Conservation (phyloP, 2,797 vertebrate species). For the Rhyacichthys aspro region DNA sequence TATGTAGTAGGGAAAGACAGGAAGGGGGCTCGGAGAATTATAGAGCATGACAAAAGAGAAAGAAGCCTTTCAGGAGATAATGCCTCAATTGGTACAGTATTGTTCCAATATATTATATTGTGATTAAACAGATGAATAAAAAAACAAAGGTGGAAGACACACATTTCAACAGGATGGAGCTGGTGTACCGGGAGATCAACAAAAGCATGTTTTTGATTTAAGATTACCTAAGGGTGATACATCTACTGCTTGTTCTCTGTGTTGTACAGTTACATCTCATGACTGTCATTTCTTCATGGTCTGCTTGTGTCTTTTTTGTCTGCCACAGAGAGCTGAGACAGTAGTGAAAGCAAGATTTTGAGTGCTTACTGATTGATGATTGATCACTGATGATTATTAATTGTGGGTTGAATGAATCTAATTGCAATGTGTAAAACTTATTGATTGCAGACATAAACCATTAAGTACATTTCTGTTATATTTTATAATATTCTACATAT, state of each 20-base stretch:
- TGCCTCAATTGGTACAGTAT: constrained; percentile 58
- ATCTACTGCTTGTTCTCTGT: constrained; percentile 23
- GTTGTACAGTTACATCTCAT: constrained; percentile 12
- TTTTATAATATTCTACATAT: no score
- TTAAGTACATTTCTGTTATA: no score
- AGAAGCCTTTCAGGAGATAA: constrained; percentile 62
- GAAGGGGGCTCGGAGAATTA: constrained; percentile 66
- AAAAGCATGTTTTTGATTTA: constrained; percentile 30
- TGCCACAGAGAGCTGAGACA: neutral
- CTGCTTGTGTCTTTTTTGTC: constrained; percentile 5
- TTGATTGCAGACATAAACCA: no score
- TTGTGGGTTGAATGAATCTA: no score
- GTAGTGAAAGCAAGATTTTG: no score
- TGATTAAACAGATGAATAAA: constrained; percentile 55
- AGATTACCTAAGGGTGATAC: constrained; percentile 2
- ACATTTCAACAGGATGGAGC: constrained; percentile 22
- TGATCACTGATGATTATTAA: no score
- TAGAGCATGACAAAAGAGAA: constrained; percentile 55
- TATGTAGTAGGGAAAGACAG: constrained; percentile 58
- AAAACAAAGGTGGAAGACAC: constrained; percentile 36
- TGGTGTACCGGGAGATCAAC: constrained; percentile 27
- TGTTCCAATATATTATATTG: constrained; percentile 38
- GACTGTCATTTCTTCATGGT: constrained; percentile 34
- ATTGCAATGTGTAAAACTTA: no score
- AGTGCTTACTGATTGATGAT: no score